Evolutionary conservation across 2,113 vertebrate genomes (phyloP).

Genomic region (Verasper variegatus): DNA sequence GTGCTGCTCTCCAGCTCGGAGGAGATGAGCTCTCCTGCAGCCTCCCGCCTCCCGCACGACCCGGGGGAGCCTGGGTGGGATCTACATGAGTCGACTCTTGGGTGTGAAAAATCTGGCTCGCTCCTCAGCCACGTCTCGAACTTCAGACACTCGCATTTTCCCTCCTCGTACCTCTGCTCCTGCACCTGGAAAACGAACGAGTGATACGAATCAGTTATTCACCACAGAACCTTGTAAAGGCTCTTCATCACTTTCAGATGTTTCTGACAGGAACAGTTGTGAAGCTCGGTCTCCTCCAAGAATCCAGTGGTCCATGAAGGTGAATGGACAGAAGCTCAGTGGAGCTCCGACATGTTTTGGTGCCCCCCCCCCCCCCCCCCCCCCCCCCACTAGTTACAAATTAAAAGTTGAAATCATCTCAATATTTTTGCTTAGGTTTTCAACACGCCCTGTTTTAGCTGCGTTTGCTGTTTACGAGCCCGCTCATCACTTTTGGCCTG

Average conservation of each 20-base stretch:
- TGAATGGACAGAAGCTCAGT: too few relatives aligned
- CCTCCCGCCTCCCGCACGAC: conserved; percentile 22
- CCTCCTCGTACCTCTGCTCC: background rate
- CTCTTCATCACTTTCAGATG: background rate
- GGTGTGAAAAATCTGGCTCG: conserved; percentile 45
- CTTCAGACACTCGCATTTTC: background rate
- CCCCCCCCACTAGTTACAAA: too few relatives aligned
- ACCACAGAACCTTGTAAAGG: background rate
- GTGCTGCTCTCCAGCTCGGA: conserved; percentile 38
- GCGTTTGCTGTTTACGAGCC: too few relatives aligned
- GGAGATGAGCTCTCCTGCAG: conserved; percentile 17
- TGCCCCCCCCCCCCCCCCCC: too few relatives aligned
- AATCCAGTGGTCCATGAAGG: too few relatives aligned
- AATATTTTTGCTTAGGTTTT: too few relatives aligned
- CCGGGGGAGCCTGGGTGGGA: conserved; percentile 29
- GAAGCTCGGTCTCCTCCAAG: too few relatives aligned
- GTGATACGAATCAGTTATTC: background rate
- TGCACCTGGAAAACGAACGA: background rate
- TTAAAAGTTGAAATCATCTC: too few relatives aligned
- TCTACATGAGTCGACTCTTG: background rate
- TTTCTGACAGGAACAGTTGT: too few relatives aligned
- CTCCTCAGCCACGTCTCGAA: conserved; percentile 7
- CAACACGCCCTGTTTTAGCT: too few relatives aligned
- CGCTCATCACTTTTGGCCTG: too few relatives aligned
- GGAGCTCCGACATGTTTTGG: too few relatives aligned